Conservation (phyloP, 1,140 invertebrate genomes). For the Drosophila pallidifrons region DNA sequence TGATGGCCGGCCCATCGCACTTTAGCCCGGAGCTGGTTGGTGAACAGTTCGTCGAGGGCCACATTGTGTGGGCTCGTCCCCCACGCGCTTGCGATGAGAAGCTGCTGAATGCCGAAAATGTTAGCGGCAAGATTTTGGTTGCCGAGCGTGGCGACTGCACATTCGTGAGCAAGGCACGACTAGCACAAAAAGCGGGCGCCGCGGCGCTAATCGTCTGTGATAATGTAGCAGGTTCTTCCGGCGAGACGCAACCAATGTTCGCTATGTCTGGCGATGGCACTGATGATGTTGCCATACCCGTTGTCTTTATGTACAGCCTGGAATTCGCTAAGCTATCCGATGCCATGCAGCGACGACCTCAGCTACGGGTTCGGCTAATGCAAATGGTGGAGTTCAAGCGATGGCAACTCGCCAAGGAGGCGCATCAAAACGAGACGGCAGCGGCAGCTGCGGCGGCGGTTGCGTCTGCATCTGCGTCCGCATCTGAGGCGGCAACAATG, state of each 20-base stretch:
- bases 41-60: constrained; percentile 87
- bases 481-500: not conserved
- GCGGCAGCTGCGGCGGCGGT: constrained; percentile 37
- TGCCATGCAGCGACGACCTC: constrained; percentile 51
- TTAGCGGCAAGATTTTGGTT: constrained; percentile 93
- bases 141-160: constrained; percentile 96
- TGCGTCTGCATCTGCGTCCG: constrained; percentile 16
- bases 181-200: constrained; percentile 93
- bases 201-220: constrained; percentile 94
- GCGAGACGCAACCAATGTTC: constrained; percentile 92
- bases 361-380: constrained; percentile 72
- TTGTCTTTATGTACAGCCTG: constrained; percentile 95
- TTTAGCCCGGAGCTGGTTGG: constrained; percentile 93
- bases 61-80: constrained; percentile 89
- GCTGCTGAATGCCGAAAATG: constrained; percentile 86
- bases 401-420: constrained; percentile 77
- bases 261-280: constrained; percentile 98
- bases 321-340: constrained; percentile 86
- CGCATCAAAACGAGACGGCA: constrained; percentile 58
- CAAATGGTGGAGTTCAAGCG: constrained; percentile 84
- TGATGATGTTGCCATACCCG: constrained; percentile 95
- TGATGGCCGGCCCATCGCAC: constrained; percentile 95
- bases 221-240: constrained; percentile 91
- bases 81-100: constrained; percentile 87
- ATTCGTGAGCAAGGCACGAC: constrained; percentile 97